Percentiles rank a stretch among this genome's conserved stretches.
These are phyloP conservation scores for Pogonophryne albipinna DNA, from an alignment of 2,797 vertebrate genomes.

Conservation along the genomic window DNA sequence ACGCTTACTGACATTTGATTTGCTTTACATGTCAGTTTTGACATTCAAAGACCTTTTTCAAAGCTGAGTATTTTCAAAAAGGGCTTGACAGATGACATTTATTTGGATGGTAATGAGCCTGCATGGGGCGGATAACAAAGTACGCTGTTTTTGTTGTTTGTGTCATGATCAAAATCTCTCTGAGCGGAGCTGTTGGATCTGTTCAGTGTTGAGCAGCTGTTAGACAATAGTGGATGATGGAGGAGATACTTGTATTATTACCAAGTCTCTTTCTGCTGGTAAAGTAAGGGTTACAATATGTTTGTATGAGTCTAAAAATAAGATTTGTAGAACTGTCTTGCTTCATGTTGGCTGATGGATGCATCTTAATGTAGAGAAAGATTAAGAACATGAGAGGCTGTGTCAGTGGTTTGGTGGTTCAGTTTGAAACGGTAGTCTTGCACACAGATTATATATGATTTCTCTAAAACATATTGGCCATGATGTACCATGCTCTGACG, in stretches of 20 bases:
- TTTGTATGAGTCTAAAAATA: slow-evolving; percentile 32
- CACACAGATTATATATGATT: background rate
- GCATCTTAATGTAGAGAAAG: background rate
- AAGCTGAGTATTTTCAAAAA: slow-evolving; percentile 50
- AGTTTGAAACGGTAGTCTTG: background rate
- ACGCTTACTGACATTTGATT: slow-evolving; percentile 67
- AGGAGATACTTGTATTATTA: slow-evolving; percentile 7
- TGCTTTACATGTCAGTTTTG: slow-evolving; percentile 69
- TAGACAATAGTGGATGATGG: background rate
- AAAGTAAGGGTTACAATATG: slow-evolving; percentile 17
- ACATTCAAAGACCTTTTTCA: slow-evolving; percentile 72
- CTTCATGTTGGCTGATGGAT: background rate
- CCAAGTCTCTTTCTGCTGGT: background rate
- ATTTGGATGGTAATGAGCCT: slow-evolving; percentile 65
- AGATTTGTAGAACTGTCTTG: background rate
- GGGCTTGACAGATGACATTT: slow-evolving; percentile 68
- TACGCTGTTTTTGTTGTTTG: slow-evolving; percentile 21
- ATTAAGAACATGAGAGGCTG: slow-evolving; percentile 3
- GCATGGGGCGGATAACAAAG: slow-evolving; percentile 25
- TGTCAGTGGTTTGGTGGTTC: background rate
- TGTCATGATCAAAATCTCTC: slow-evolving; percentile 46
- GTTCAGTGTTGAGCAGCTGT: slow-evolving; percentile 3
- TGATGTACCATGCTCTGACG: background rate
- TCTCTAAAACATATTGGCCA: background rate
- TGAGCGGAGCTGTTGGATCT: slow-evolving; percentile 24